These are phyloP conservation scores for Episyrphus balteatus DNA, from an alignment of 1,140 invertebrate genomes.

Conservation along the genomic window DNA sequence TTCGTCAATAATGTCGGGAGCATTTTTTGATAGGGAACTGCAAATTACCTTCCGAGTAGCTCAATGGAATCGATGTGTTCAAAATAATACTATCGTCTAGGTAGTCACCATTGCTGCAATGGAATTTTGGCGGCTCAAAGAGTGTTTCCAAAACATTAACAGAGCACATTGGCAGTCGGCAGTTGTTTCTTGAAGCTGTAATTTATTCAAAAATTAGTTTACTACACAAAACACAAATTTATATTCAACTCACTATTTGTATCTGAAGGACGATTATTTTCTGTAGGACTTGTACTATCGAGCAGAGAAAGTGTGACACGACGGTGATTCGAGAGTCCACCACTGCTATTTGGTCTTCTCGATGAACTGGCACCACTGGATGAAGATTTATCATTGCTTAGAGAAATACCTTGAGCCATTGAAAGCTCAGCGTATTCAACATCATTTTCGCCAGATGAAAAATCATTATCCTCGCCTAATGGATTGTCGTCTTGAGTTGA, in stretches of 20 bases:
- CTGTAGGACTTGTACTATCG: constrained; percentile 3
- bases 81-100: too few species aligned
- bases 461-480: constrained; percentile 59
- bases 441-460: constrained; percentile 53
- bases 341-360: neutral
- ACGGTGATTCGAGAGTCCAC: constrained; percentile 6
- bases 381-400: neutral
- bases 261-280: neutral
- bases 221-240: too few species aligned
- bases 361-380: too few species aligned
- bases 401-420: constrained; percentile 35
- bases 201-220: neutral
- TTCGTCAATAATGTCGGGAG: too few species aligned
- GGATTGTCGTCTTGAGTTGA: constrained; percentile 10
- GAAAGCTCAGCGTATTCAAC: constrained; percentile 57
- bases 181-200: constrained; percentile 8
- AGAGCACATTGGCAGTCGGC: constrained; percentile 10
- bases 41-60: too few species aligned
- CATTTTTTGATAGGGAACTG: too few species aligned
- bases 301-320: constrained; percentile 11
- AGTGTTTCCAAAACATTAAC: constrained; percentile 13
- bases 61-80: too few species aligned
- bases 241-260: neutral
- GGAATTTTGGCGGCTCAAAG: constrained; percentile 1
- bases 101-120: too few species aligned